Base-by-base conservation (phyloP, 2,888 invertebrate species). In the Agriopis aurantiaria region DNA sequence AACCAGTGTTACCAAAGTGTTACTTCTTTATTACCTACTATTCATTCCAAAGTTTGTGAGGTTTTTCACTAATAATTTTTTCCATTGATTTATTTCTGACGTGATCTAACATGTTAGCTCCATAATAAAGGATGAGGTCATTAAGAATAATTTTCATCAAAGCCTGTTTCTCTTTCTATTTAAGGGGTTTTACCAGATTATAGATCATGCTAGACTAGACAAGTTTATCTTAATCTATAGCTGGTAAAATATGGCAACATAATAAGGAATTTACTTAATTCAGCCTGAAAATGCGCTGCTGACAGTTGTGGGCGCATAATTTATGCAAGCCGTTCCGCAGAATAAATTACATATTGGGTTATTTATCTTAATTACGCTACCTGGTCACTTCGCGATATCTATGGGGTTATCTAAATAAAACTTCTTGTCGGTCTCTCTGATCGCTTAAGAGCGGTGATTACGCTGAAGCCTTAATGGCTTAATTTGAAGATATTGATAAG, bases 331-430 rank as follows among this genome's bases (percentile, higher is more conserved):
- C 75, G 80, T 80, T 73, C 75, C 80, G 72, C 77, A 69, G 78
- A 80, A 82, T 82, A 80, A 80, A 81, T 81, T 81, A n/a, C n/a
- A n/a, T n/a, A 81, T 82, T 75, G 77, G 80, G 81, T 83, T 83
- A 81, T 82, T 77, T 82, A 83, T 83, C 86, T 85, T 86, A 87
- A 87, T 87, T 84, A 82, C 80, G 78, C 81, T 82, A 85, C 84
- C 81, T 74, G 74, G 77, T 75, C 79, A 81, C 75, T 84, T 79
- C 61, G 76, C 78, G 77, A 81, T 82, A 82, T 78, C 68, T 64
- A 69, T 49, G 64, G 57, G 71, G 75, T 76, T 80, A 81, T 75
- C 77, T 78, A 75, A 81, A 84, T 82, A 77, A 80, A 65, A 76
- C 73, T 74, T 78, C 81, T 79, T 79, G 80, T 80, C 83, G 82